Evolutionary conservation across 2,888 invertebrate genomes (phyloP).

Genomic region (Augiades crinisus): DNA sequence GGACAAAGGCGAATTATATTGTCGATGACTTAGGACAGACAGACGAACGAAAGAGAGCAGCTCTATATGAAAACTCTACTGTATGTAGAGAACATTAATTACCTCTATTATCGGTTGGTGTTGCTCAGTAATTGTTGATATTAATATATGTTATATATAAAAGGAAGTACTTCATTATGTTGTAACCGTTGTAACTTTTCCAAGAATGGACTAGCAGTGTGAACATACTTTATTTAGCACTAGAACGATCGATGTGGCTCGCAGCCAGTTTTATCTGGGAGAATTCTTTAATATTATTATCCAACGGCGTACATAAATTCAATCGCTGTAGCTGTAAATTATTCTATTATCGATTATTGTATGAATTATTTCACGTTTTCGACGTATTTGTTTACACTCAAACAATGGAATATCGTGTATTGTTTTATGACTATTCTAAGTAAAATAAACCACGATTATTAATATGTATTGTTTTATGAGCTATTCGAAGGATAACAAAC

Average conservation of each 20-base stretch:
- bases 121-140: too few relatives aligned
- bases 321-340: neutral
- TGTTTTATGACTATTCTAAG: neutral
- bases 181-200: conserved; percentile 11
- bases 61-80: too few relatives aligned
- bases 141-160: too few relatives aligned
- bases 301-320: neutral
- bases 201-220: conserved; percentile 42
- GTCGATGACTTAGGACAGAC: too few relatives aligned
- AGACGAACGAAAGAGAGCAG: too few relatives aligned
- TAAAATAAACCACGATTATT: too few relatives aligned
- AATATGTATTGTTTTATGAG: too few relatives aligned
- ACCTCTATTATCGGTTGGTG: too few relatives aligned
- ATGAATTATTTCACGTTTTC: neutral
- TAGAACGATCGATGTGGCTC: conserved; percentile 41
- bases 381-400: neutral
- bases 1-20: too few relatives aligned
- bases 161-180: conserved; percentile 1
- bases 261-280: conserved; percentile 42
- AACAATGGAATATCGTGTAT: neutral
- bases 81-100: too few relatives aligned
- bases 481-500: neutral
- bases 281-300: conserved; percentile 32
- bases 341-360: neutral
- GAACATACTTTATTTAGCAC: conserved; percentile 52